phyloP scores from a whole-genome alignment of 2,797 vertebrate species.

The Labeo calbasu region DNA sequence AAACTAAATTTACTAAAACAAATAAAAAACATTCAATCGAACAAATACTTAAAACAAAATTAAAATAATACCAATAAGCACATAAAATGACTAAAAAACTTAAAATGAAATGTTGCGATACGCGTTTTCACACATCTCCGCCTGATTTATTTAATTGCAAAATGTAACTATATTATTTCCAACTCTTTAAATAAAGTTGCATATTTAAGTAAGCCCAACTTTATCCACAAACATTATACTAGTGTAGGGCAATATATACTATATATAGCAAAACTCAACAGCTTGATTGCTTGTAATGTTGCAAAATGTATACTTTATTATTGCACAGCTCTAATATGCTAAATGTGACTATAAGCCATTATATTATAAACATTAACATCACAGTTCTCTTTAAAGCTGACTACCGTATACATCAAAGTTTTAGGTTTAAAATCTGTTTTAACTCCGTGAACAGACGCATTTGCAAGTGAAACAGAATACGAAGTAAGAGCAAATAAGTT shows the following conservation, averaged over 20 bases:
- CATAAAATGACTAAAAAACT: not conserved
- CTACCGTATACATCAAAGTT: not conserved
- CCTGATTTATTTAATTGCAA: too few relatives aligned
- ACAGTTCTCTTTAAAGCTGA: not conserved
- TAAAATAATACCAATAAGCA: not conserved
- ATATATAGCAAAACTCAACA: not conserved
- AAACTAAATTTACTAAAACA: not conserved
- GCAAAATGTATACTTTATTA: not conserved
- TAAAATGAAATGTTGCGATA: not conserved
- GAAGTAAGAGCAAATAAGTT: not conserved
- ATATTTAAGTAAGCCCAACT: too few relatives aligned
- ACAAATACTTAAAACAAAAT: not conserved
- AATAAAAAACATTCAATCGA: not conserved
- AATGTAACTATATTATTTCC: too few relatives aligned
- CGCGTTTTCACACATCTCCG: too few relatives aligned
- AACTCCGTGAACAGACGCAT: not conserved
- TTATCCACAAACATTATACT: too few relatives aligned
- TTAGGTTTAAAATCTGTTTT: not conserved
- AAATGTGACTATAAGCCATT: not conserved
- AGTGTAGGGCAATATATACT: too few relatives aligned
- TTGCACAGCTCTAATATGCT: not conserved
- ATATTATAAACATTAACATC: not conserved
- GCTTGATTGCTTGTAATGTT: not conserved
- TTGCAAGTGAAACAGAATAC: not conserved
- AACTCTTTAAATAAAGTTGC: too few relatives aligned